These are phyloP conservation scores for Aquatica leii DNA, from an alignment of 2,888 invertebrate species.

Conservation along the genomic window DNA sequence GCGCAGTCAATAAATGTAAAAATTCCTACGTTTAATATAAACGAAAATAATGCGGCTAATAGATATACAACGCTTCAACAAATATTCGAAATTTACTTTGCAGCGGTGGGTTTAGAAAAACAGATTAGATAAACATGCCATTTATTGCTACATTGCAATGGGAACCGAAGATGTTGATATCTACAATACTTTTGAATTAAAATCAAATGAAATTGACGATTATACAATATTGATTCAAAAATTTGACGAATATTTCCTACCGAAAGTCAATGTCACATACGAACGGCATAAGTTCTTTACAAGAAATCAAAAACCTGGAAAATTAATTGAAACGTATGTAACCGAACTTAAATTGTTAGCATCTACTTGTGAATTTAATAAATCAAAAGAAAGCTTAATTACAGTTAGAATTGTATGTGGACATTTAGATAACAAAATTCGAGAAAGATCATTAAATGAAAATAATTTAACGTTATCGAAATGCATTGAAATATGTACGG, in stretches of 20 bases:
- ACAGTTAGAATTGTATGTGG: too few species aligned
- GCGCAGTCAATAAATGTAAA: too few species aligned
- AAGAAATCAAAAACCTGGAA: conserved; percentile 27
- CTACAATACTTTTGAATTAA: conserved; percentile 40
- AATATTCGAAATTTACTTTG: too few species aligned
- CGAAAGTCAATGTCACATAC: conserved; percentile 38
- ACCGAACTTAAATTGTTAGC: conserved; percentile 29
- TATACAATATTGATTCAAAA: conserved; percentile 12
- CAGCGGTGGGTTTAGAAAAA: too few species aligned
- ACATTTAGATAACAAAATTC: too few species aligned
- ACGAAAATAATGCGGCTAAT: too few species aligned
- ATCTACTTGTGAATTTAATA: conserved; percentile 5
- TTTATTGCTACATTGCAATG: conserved; percentile 21
- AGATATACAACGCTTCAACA: too few species aligned
- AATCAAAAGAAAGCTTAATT: conserved; percentile 8
- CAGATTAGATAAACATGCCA: too few species aligned
- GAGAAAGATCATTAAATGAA: too few species aligned
- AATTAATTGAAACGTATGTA: conserved; percentile 35
- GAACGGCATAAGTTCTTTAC: conserved; percentile 38
- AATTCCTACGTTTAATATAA: too few species aligned
- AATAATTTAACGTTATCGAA: too few species aligned
- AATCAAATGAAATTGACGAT: conserved; percentile 27
- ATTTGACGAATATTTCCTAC: conserved; percentile 37
- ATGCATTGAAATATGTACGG: too few species aligned
- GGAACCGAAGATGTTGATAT: conserved; percentile 40